These are phyloP conservation scores for Candidula unifasciata DNA, from an alignment of 2,888 invertebrate genomes.

Conservation along the genomic window DNA sequence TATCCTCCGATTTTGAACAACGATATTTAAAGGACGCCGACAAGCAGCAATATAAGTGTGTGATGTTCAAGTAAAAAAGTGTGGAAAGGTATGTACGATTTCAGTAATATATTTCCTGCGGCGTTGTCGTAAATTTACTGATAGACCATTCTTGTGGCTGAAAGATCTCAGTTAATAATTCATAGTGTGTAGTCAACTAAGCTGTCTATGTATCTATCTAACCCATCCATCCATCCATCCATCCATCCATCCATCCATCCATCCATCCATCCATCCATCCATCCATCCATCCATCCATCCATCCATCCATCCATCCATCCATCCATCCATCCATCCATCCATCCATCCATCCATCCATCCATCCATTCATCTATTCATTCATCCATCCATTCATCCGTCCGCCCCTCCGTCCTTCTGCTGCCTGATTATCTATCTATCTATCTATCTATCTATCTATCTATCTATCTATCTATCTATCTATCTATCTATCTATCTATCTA, in stretches of 20 bases:
- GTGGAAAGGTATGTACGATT: too few relatives aligned
- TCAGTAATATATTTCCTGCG: too few relatives aligned
- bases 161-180: too few relatives aligned
- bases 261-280: constrained; percentile 1
- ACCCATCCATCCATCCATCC: too few relatives aligned
- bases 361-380: background rate
- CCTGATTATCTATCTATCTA: background rate
- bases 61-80: too few relatives aligned
- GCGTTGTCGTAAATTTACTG: too few relatives aligned
- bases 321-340: background rate
- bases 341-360: constrained; percentile 4
- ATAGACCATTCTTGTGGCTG: too few relatives aligned
- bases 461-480: background rate
- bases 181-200: too few relatives aligned
- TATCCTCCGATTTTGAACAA: too few relatives aligned
- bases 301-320: background rate
- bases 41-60: too few relatives aligned
- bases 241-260: background rate
- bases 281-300: background rate
- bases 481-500: background rate
- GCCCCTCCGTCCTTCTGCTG: background rate
- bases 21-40: too few relatives aligned
- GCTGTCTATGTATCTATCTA: too few relatives aligned
- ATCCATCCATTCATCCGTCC: background rate
- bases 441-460: background rate